Conservation (phyloP, 1,140 invertebrate species). For the Drosophila eugracilis region DNA sequence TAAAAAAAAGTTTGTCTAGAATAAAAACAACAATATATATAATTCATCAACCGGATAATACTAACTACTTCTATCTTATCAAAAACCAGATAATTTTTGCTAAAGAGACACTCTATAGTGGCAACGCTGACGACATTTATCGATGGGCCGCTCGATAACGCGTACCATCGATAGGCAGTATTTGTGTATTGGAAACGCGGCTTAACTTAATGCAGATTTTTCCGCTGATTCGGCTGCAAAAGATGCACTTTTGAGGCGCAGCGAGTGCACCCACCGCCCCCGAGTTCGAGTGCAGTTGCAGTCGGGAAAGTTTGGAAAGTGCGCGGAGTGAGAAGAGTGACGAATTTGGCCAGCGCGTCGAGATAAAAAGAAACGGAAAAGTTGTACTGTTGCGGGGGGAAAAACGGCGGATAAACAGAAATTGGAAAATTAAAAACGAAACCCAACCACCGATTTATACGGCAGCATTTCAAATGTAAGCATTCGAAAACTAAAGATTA, state of each 20-base stretch:
- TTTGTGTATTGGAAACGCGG: constrained; percentile 32
- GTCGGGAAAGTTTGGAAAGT: constrained; percentile 32
- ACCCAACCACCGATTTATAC: constrained; percentile 7
- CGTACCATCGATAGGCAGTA: constrained; percentile 12
- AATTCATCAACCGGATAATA: too few relatives aligned
- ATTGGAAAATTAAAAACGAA: constrained; percentile 19
- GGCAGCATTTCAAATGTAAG: constrained; percentile 19
- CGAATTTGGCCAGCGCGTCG: constrained; percentile 12
- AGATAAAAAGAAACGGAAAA: constrained; percentile 10
- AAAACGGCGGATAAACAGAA: constrained; percentile 12
- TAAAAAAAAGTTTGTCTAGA: too few relatives aligned
- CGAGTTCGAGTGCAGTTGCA: constrained; percentile 32
- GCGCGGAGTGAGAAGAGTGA: constrained; percentile 24
- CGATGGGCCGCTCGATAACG: constrained; percentile 9
- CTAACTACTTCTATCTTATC: too few relatives aligned
- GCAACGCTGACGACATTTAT: not conserved
- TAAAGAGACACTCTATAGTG: too few relatives aligned
- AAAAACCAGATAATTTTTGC: too few relatives aligned
- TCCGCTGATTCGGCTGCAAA: constrained; percentile 39
- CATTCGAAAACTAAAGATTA: not conserved
- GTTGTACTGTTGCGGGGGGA: constrained; percentile 22
- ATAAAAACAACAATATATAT: too few relatives aligned
- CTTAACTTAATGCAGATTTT: constrained; percentile 27
- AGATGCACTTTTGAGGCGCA: constrained; percentile 47
- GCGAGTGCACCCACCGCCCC: constrained; percentile 43